Base-by-base conservation (phyloP, 2,797 vertebrate genomes). In the Malurus leucopterus region DNA sequence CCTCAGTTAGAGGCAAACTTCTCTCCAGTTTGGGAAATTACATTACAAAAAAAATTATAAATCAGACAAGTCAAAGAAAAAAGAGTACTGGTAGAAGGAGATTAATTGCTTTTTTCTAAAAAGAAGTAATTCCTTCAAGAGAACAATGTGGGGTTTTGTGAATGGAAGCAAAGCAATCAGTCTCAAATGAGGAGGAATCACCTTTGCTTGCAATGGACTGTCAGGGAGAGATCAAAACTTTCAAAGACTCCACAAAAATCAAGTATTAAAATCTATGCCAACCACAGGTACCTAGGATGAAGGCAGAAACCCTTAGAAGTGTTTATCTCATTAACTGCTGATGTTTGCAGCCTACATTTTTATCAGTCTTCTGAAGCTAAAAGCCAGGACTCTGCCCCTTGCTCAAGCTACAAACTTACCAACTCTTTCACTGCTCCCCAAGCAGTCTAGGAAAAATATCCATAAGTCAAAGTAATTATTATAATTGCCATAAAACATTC, bases 371-470 rank as follows among this genome's bases (percentile, higher is more conserved):
- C 29, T 58, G 43, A 88, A 71, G 53, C n/a, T 51, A 86, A 59
- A 89, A 93, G 84, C 64, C 55, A 65, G 3, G 51, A 72, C 30
- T 76, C 77, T 12, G 34, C 29, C 61, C 12, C 41, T 63, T 89
- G 64, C 68, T 81, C 49, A 73, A 72, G 86, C 58, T 30, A 90
- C 57, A 34, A 72, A 91, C 51, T 80, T 82, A 88, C 51, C 72
- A 88, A 32, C 3, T 14, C 9, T 81, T 72, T 81, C 73, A 75
- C 59, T 75, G 70, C 70, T 74, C 65, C 53, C 81, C 74, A 87
- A 69, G 82, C 61, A 87, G 67, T 53, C 81, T 87, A 85, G 65
- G 72, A 83, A 91, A 92, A 92, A 90, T 41, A 88, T 3, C 78
- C 64, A 58, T 11, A 94, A 89, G 57, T 73, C 55, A 91, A 80